These are phyloP conservation scores for Chaetura pelagica DNA, from an alignment of 2,113 vertebrate genomes.

Conservation along the genomic window DNA sequence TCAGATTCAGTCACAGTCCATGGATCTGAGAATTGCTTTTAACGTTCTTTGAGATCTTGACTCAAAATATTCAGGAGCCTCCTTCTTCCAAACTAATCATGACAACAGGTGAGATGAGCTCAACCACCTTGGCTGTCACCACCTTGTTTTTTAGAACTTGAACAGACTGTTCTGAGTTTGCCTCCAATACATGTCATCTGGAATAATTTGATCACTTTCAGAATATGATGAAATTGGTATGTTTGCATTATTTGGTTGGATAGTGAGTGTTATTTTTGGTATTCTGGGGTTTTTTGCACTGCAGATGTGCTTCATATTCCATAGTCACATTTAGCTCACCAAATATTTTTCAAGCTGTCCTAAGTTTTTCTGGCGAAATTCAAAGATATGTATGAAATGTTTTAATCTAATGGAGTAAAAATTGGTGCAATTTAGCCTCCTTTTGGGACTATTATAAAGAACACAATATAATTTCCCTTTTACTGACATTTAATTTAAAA, in stretches of 20 bases:
- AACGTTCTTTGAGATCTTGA: not conserved
- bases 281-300: not conserved
- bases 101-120: conserved; percentile 6
- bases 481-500: not conserved
- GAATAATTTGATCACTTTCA: not conserved
- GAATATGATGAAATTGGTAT: not conserved
- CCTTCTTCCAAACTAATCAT: not conserved
- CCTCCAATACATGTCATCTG: not conserved
- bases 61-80: not conserved
- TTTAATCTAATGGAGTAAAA: not conserved
- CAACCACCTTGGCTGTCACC: not conserved
- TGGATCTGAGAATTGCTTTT: not conserved
- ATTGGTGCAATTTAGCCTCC: not conserved
- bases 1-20: not conserved
- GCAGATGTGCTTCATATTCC: not conserved
- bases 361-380: not conserved
- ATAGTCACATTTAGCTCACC: not conserved
- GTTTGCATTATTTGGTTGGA: not conserved
- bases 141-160: not conserved
- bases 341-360: not conserved
- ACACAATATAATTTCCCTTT: not conserved
- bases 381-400: not conserved
- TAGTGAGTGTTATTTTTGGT: not conserved
- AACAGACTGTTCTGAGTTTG: not conserved
- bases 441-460: not conserved